A percentile compares a stretch with the other conserved stretches of the same genome.
Conservation (phyloP, 2,797 vertebrate species). For the Falco naumanni region DNA sequence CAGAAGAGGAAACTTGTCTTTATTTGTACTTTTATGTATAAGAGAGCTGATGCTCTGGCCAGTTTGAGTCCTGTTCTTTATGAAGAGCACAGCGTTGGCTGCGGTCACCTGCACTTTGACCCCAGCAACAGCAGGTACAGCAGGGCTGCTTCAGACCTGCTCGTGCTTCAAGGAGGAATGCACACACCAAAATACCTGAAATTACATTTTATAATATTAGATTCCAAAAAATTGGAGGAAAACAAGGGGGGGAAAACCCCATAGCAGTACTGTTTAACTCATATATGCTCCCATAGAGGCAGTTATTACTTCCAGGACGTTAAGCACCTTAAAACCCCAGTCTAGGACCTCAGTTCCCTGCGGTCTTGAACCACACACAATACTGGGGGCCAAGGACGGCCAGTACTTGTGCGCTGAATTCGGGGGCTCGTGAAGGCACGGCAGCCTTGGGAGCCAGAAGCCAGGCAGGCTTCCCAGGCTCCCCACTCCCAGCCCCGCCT, state of each 20-base stretch:
- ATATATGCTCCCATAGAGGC: neutral
- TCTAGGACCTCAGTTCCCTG: neutral
- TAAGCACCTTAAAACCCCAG: neutral
- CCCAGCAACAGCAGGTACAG: neutral
- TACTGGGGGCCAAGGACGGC: neutral
- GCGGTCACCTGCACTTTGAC: neutral
- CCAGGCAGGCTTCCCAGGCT: neutral
- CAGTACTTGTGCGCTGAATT: neutral
- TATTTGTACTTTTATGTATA: neutral
- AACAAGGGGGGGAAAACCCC: neutral
- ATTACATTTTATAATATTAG: neutral
- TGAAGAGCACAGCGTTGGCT: neutral
- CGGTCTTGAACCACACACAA: neutral
- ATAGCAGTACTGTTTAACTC: neutral
- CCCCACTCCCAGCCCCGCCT: accelerated
- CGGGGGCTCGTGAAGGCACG: neutral
- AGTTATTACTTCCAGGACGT: neutral
- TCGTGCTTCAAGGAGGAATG: neutral
- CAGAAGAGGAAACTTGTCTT: neutral
- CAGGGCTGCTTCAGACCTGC: neutral
- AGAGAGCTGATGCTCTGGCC: neutral
- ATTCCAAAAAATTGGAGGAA: neutral
- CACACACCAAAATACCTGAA: neutral
- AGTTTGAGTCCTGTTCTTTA: accelerated
- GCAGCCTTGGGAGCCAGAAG: neutral